Evolutionary conservation across 2,888 invertebrate species (phyloP).

Genomic region (Agonopterix heracliana): DNA sequence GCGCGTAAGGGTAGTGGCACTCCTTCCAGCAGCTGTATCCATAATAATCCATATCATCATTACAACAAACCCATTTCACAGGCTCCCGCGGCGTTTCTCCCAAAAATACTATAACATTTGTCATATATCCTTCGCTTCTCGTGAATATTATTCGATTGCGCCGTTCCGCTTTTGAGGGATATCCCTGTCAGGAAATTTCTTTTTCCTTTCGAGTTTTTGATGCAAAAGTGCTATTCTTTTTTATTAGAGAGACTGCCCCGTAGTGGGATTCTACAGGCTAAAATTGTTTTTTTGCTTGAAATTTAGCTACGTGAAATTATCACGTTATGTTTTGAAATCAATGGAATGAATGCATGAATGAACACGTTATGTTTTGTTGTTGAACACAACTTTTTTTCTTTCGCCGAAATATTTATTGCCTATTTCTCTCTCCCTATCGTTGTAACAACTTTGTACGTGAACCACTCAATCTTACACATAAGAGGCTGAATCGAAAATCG

Average conservation of each 20-base stretch:
- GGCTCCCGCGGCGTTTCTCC: conserved; percentile 19
- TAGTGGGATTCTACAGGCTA: too few species aligned
- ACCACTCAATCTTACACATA: not conserved
- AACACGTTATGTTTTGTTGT: too few species aligned
- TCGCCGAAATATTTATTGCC: not conserved
- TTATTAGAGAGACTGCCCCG: not conserved
- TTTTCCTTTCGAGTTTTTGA: not conserved
- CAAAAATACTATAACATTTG: conserved; percentile 35
- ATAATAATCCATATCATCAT: conserved; percentile 10
- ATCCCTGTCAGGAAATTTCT: conserved; percentile 24
- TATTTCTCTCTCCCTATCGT: not conserved
- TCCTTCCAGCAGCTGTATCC: conserved; percentile 15
- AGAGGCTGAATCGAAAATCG: conserved; percentile 27
- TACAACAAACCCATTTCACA: conserved; percentile 16
- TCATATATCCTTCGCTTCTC: conserved; percentile 34
- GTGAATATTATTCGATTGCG: conserved; percentile 51
- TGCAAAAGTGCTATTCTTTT: not conserved
- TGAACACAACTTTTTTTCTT: too few species aligned
- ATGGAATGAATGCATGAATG: too few species aligned
- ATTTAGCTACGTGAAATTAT: too few species aligned
- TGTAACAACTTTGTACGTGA: not conserved
- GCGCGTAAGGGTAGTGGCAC: too few species aligned
- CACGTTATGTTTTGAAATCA: too few species aligned
- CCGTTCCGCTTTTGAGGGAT: conserved; percentile 27
- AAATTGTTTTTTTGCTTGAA: too few species aligned